A percentile compares a stretch with the other conserved stretches of the same genome.
These are phyloP conservation scores for Meloidogyne hapla DNA, from an alignment of 1,140 invertebrate genomes.

Conservation along the genomic window DNA sequence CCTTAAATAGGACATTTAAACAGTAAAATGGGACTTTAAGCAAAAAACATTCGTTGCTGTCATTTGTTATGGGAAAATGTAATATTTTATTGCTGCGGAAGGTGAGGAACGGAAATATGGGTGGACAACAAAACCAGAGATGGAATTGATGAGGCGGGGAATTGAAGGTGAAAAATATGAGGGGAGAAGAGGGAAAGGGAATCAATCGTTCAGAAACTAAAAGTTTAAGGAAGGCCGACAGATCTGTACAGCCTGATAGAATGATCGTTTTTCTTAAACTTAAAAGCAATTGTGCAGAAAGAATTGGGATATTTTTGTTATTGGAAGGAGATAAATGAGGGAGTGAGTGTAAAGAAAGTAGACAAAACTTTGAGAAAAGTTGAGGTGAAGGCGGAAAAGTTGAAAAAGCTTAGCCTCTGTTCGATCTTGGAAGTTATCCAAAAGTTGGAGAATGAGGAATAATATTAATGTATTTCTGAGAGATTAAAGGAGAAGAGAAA, in stretches of 20 bases:
- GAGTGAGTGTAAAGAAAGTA: background rate
- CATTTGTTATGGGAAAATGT: conserved; percentile 2
- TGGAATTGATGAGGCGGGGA: conserved; percentile 4
- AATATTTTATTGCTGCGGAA: background rate
- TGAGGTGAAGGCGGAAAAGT: no score
- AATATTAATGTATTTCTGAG: no score
- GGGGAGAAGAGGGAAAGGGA: background rate
- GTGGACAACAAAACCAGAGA: background rate
- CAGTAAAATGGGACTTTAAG: background rate
- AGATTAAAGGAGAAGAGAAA: no score
- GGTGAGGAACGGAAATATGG: background rate
- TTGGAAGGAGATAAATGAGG: background rate
- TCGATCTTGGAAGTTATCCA: no score
- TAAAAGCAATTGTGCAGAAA: background rate
- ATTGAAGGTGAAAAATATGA: background rate
- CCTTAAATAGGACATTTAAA: background rate
- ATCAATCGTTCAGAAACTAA: background rate
- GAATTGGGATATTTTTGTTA: background rate
- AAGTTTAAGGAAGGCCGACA: background rate
- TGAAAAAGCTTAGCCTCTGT: no score
- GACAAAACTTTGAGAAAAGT: background rate
- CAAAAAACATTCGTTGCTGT: background rate
- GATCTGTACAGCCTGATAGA: background rate
- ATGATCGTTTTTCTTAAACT: background rate
- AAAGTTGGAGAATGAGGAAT: no score